Percentiles rank a stretch among this genome's conserved stretches.
Conservation (phyloP, 2,797 vertebrate genomes). For the Enteromius radiatus region DNA sequence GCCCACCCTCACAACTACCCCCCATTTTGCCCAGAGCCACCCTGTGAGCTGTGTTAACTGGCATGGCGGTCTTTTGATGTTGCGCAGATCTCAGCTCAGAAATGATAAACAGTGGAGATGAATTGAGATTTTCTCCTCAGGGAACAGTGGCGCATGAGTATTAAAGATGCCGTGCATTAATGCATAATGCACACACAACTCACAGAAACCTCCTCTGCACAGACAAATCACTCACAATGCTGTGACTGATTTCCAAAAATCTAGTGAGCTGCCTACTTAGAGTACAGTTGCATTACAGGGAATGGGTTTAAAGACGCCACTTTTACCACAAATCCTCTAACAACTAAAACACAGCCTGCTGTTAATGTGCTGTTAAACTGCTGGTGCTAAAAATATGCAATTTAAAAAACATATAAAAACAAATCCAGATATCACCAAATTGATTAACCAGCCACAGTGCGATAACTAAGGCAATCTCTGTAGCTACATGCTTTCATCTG, state of each 20-base stretch:
- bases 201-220: conserved; percentile 59
- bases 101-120: conserved; percentile 79
- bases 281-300: neutral
- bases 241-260: conserved; percentile 52
- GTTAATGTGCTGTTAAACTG: neutral
- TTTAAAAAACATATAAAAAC: neutral
- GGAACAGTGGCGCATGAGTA: conserved; percentile 75
- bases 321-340: neutral
- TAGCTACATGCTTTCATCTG: neutral
- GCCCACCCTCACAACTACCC: conserved; percentile 33
- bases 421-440: neutral
- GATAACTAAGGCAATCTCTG: conserved; percentile 38
- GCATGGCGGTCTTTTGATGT: conserved; percentile 80
- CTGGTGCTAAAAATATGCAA: neutral
- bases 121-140: conserved; percentile 77
- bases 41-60: conserved; percentile 76
- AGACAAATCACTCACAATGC: conserved; percentile 57
- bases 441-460: neutral
- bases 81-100: conserved; percentile 71
- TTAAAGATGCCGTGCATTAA: conserved; percentile 75
- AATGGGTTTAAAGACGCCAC: neutral
- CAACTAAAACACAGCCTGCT: neutral
- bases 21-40: conserved; percentile 63
- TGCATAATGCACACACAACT: conserved; percentile 62
- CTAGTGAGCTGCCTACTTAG: neutral